Evolutionary conservation across 2,888 invertebrate species (phyloP), one percentile per base, ranked within the genome.

Genomic region (Troglohyphantes excavatus): DNA sequence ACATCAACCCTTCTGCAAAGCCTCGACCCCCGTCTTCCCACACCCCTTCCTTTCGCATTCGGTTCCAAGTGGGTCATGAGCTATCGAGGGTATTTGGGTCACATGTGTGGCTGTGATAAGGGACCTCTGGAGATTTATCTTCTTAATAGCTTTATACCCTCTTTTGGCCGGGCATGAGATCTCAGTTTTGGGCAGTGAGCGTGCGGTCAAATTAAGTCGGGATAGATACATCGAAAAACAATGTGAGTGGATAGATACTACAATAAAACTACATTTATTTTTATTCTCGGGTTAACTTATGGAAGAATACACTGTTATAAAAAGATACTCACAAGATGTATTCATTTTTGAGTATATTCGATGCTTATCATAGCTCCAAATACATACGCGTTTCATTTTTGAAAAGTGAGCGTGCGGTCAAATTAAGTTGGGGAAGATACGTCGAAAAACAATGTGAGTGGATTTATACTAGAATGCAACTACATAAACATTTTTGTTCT

Each of bases 131-230:
- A 73, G 72, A 88, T 88, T 88, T 73, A 81, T 88, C 88, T 88
- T 81, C 88, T 73, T 88, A 88, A 88, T 88, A 88, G 88, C 81
- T 88, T 82, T 88, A 75, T 67, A 82, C 65, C 97, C 93, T 98
- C 98, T 92, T 98, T n/a, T 53, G 39, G 53, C 53, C 2, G 13
- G n/a, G 53, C 17, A 5, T n/a, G 53, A 53, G 53, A 53, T 53
- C 53, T n/a, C 5, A 17, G 53, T 11, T 6, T 53, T n/a, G 53
- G 53, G n/a, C 53, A 53, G 53, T 53, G 53, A 53, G 53, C 53
- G 53, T 53, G 53, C 5, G 53, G 53, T 13, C 53, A 53, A 53
- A 53, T 53, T 53, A 53, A 53, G 53, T 53, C 17, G 53, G 13
- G 17, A n/a, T 0, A 53, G 53, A 53, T 53, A 5, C n/a, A 53